phyloP scores from a whole-genome alignment of 1,140 invertebrate species.

The Pantala flavescens region DNA sequence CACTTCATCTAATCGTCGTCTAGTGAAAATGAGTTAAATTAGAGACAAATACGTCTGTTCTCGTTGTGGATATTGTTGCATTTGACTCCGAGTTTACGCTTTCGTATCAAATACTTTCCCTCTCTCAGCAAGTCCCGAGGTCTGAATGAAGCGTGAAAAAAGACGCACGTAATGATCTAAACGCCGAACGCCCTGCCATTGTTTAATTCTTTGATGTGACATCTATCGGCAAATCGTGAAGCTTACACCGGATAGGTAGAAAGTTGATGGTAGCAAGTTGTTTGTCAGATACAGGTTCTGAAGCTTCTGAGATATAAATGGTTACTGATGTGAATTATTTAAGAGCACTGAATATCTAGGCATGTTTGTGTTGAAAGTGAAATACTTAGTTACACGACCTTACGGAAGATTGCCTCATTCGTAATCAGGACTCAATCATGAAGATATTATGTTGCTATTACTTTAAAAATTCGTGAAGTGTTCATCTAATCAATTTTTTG shows the following conservation, averaged over 20 bases:
- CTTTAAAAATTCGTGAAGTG: background rate
- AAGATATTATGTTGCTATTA: background rate
- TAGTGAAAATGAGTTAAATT: too few relatives aligned
- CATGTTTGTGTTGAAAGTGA: background rate
- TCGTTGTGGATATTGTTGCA: too few relatives aligned
- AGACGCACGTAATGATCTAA: too few relatives aligned
- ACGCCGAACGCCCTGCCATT: too few relatives aligned
- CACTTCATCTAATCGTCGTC: too few relatives aligned
- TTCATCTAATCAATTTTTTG: too few relatives aligned
- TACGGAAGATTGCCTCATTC: background rate
- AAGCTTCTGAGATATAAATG: background rate
- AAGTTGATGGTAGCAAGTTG: slow-evolving; percentile 5
- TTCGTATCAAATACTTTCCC: too few relatives aligned
- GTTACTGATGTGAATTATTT: background rate
- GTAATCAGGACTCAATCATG: background rate
- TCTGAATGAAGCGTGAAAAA: too few relatives aligned
- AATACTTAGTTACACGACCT: background rate
- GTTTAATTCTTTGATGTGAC: background rate
- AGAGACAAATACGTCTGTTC: too few relatives aligned
- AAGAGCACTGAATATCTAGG: background rate
- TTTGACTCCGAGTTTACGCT: too few relatives aligned
- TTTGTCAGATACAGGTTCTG: background rate
- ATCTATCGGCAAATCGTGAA: background rate
- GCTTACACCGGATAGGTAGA: background rate
- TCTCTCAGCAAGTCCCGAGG: too few relatives aligned